These are phyloP conservation scores for Rhagoletis pomonella DNA, from an alignment of 1,140 invertebrate species.

Conservation along the genomic window DNA sequence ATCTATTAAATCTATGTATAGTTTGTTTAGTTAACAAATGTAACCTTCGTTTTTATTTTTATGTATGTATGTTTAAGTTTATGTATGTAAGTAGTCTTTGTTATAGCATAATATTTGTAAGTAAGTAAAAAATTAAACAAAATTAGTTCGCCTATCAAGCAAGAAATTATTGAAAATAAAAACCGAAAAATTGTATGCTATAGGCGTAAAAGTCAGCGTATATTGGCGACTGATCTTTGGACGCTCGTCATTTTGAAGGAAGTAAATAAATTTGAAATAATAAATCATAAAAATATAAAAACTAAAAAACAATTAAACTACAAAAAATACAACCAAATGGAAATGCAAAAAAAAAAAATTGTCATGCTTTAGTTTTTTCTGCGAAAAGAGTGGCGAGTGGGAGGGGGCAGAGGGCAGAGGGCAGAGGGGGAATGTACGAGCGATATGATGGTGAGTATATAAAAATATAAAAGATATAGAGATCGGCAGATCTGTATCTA, in stretches of 20 bases:
- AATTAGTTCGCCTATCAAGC: conserved; percentile 19
- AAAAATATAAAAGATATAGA: no score
- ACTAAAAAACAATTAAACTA: conserved; percentile 41
- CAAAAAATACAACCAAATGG: conserved; percentile 37
- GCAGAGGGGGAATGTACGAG: no score
- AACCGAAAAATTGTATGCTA: not conserved
- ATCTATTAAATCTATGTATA: conserved; percentile 19
- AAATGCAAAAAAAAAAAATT: not conserved
- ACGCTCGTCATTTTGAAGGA: no score
- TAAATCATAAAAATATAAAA: conserved; percentile 17
- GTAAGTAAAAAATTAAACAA: not conserved
- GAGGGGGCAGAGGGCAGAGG: no score
- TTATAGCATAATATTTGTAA: conserved; percentile 46
- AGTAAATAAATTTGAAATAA: not conserved
- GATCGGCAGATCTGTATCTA: no score
- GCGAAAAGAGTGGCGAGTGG: no score
- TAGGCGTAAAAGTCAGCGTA: not conserved
- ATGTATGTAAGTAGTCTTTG: conserved; percentile 24
- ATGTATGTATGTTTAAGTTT: conserved; percentile 1
- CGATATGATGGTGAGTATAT: no score
- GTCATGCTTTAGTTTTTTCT: not conserved
- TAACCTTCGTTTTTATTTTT: conserved; percentile 21
- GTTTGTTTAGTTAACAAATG: conserved; percentile 20
- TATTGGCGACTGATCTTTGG: not conserved
- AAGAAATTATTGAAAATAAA: not conserved